These are phyloP conservation scores for Apotomis betuletana DNA, from an alignment of 2,888 invertebrate species.

Conservation along the genomic window DNA sequence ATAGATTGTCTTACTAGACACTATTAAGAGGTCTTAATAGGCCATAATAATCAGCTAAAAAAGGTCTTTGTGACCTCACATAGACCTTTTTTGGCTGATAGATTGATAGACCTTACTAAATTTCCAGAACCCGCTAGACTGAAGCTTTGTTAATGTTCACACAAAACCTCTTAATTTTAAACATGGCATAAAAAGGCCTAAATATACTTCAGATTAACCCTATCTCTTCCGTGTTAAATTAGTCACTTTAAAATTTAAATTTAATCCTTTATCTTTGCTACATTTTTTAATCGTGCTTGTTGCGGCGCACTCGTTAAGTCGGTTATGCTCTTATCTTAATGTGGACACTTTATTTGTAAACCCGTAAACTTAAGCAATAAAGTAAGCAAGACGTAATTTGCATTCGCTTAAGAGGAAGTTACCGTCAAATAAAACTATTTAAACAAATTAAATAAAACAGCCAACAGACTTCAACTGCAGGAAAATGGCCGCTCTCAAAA, in stretches of 20 bases:
- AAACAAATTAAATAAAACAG: neutral
- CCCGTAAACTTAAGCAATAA: slow-evolving; percentile 68
- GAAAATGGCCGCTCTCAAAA: no score
- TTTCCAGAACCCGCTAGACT: no score
- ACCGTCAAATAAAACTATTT: neutral
- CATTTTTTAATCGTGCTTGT: slow-evolving; percentile 44
- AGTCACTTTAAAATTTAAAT: slow-evolving; percentile 31
- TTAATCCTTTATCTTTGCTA: slow-evolving; percentile 37
- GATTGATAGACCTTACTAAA: no score
- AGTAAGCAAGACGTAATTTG: slow-evolving; percentile 69
- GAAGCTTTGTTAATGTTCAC: no score
- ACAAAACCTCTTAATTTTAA: neutral
- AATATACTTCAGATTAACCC: slow-evolving; percentile 7
- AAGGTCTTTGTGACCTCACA: no score
- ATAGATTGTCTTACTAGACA: no score
- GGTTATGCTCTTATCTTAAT: slow-evolving; percentile 67
- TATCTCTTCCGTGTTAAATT: slow-evolving; percentile 33
- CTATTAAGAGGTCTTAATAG: no score
- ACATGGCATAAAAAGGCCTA: slow-evolving; percentile 3
- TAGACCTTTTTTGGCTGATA: no score
- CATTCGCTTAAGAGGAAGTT: slow-evolving; percentile 57
- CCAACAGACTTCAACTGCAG: no score
- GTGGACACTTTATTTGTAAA: slow-evolving; percentile 68
- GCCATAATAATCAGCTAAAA: no score
- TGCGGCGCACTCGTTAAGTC: slow-evolving; percentile 47